Evolutionary conservation across 92 coral and sea anemone species (phyloP), one percentile per base, ranked within the genome.

Genomic region (Zoanthus sociatus): DNA sequence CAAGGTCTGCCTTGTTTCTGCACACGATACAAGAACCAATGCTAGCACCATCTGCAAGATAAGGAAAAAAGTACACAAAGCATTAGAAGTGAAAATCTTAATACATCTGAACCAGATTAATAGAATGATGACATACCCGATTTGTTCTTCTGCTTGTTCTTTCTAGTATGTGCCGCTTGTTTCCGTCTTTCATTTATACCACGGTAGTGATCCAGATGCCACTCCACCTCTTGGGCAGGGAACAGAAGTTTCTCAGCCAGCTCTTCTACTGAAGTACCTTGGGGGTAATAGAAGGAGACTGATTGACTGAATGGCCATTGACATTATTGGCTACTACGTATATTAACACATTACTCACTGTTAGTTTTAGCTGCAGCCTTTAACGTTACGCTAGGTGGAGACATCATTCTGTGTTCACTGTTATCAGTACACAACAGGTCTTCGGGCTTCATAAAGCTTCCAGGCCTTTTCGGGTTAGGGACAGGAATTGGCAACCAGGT

Each of bases 291-390:
- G 69, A 60, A 79, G 21, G 69, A 15, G 83, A 73, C 78, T 13
- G 32, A 26, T 26, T 26, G 26, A 26, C 26, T 26, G 21, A 4
- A 6, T 73, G 44, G 7, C 78, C 10, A 6, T 42, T 6, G 56
- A 51, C 8, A 51, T 13, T 51, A 51, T 51, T 51, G 9, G 13
- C 0, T 51, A 7, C 13, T 51, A 16, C n/a, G 6, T 15, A 14
- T 33, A 17, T 7, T 51, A 0, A 51, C 9, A 48, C 32, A 15
- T 73, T 13, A 73, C 78, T 79, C 68, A 79, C 84, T 79, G 64
- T 79, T 79, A 79, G 72, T 56, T 79, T 79, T 79, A 56, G 84
- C 84, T 79, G 84, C 84, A 17, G 84, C 68, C 73, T 79, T 79
- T 21, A 79, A 79, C 84, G 37, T 26, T 56, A 26, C 73, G 13